Percentiles rank a stretch among this genome's conserved stretches.
Evolutionary conservation across 2,113 vertebrate species (phyloP).

Genomic region (Montifringilla adamsi): DNA sequence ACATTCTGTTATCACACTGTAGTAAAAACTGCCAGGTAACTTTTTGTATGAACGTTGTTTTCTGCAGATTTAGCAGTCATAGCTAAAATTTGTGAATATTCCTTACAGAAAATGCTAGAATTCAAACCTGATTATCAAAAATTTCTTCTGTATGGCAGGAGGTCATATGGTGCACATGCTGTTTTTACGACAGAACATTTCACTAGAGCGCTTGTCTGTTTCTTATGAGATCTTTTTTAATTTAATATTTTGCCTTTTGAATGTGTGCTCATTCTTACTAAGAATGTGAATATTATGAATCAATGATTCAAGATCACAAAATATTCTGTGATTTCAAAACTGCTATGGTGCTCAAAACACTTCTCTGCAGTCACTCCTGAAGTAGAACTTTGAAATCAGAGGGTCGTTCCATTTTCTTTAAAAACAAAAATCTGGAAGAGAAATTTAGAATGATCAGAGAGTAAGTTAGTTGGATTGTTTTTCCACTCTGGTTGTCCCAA

Average conservation of each 20-base stretch:
- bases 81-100: not conserved
- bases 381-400: not conserved
- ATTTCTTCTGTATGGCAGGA: not conserved
- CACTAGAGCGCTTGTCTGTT: not conserved
- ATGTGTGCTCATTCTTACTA: accelerated
- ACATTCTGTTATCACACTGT: not conserved
- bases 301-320: accelerated
- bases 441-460: not conserved
- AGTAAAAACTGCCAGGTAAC: not conserved
- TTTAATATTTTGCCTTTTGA: not conserved
- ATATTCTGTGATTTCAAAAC: not conserved
- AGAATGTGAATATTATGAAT: not conserved
- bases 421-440: not conserved
- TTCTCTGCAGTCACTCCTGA: not conserved
- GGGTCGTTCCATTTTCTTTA: not conserved
- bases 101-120: not conserved
- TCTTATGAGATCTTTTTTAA: not conserved
- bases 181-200: not conserved
- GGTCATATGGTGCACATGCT: not conserved
- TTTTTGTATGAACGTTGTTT: not conserved
- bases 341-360: not conserved
- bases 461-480: not conserved
- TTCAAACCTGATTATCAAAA: not conserved
- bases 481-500: not conserved
- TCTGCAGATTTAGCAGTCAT: not conserved